Evolutionary conservation across 2,113 vertebrate genomes (phyloP).

Genomic region (Odontesthes bonariensis): DNA sequence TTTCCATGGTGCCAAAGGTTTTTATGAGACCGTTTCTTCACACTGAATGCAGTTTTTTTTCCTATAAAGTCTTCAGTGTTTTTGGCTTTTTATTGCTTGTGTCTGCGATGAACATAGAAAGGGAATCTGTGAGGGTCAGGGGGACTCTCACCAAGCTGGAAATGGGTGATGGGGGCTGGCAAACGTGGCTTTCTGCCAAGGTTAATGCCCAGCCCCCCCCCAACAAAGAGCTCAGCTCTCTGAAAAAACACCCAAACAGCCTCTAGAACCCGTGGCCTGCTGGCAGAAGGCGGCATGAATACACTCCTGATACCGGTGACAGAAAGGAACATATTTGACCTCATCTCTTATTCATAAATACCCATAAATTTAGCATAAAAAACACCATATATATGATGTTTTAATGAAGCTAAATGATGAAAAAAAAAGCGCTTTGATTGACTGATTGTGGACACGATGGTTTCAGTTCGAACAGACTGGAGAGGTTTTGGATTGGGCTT

Average conservation of each 20-base stretch:
- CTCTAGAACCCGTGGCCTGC: conserved; percentile 26
- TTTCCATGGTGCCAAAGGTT: no score
- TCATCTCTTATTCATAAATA: neutral
- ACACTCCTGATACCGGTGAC: neutral
- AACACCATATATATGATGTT: no score
- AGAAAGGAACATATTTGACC: neutral
- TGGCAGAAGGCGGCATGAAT: conserved; percentile 37
- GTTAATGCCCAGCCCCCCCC: conserved; percentile 48
- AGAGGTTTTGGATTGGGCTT: no score
- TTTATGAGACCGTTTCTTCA: neutral
- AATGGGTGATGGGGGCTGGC: conserved; percentile 62
- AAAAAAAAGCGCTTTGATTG: no score
- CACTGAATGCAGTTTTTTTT: no score
- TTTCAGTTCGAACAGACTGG: no score
- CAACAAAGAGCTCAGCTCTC: conserved; percentile 28
- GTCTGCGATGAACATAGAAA: conserved; percentile 15
- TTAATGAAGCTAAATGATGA: no score
- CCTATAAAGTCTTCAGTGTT: no score
- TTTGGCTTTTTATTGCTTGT: no score
- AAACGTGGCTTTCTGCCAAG: conserved; percentile 61
- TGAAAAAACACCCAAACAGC: conserved; percentile 36
- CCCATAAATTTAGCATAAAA: no score
- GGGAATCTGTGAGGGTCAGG: conserved; percentile 30
- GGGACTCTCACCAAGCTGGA: conserved; percentile 34
- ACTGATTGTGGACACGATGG: no score